Percentiles rank a stretch among this genome's conserved stretches.
These are phyloP conservation scores for Drosophila varians DNA, from an alignment of 1,140 invertebrate species.

Conservation along the genomic window DNA sequence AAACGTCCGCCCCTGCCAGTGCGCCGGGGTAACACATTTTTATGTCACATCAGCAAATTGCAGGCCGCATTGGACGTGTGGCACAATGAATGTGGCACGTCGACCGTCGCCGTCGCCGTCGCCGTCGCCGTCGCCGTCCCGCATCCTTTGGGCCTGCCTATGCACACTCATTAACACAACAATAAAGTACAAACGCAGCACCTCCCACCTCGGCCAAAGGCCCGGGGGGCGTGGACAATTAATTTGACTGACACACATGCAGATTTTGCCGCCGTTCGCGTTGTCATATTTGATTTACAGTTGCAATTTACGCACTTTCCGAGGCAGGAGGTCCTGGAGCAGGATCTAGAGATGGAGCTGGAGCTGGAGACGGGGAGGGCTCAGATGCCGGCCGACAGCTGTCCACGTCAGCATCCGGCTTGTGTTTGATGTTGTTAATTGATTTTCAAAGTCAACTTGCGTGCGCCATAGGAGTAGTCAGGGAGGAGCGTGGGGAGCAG, in stretches of 20 bases:
- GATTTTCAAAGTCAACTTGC: conserved; percentile 81
- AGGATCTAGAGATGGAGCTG: background rate
- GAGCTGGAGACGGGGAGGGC: conserved; percentile 4
- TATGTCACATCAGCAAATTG: conserved; percentile 77
- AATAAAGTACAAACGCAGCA: conserved; percentile 62
- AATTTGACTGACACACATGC: conserved; percentile 81
- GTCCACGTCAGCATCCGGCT: conserved; percentile 76
- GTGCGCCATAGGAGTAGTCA: background rate
- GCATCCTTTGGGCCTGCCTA: conserved; percentile 27
- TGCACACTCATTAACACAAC: conserved; percentile 81
- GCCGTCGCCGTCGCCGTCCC: conserved; percentile 9
- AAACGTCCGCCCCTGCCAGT: conserved; percentile 34
- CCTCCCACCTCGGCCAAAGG: background rate
- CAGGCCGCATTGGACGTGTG: conserved; percentile 8
- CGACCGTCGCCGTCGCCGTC: too few species aligned
- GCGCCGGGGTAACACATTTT: conserved; percentile 68
- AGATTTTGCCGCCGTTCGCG: conserved; percentile 73
- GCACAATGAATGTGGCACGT: background rate
- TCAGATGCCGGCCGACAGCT: conserved; percentile 53
- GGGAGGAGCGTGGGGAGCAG: background rate
- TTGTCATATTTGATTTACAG: conserved; percentile 83
- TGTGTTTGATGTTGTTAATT: conserved; percentile 83
- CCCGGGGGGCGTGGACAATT: conserved; percentile 68
- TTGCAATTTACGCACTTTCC: conserved; percentile 81
- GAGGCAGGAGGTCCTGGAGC: conserved; percentile 3